Evolutionary conservation across 1,140 invertebrate genomes (phyloP).

Genomic region (Chelonus insularis): DNA sequence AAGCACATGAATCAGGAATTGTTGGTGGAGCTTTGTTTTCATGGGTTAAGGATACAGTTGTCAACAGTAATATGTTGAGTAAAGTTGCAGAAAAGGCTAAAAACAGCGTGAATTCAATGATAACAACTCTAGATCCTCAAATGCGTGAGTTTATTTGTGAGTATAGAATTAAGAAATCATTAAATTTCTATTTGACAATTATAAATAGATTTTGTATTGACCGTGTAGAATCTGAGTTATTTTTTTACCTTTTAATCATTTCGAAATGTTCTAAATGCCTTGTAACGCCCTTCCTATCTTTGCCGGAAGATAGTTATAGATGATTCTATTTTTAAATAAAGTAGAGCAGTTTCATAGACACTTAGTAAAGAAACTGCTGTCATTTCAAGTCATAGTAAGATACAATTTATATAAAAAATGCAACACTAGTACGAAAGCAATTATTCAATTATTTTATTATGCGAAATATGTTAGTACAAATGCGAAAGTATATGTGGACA

Average conservation of each 20-base stretch:
- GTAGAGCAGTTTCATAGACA: conserved; percentile 24
- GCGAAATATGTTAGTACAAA: conserved; percentile 22
- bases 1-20: conserved; percentile 35
- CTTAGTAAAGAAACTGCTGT: neutral
- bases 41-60: conserved; percentile 61
- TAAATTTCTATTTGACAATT: too few species aligned
- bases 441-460: too few species aligned
- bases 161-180: conserved; percentile 40
- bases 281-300: neutral
- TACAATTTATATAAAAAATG: neutral
- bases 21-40: conserved; percentile 52
- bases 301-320: neutral
- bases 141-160: conserved; percentile 87
- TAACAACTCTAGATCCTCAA: conserved; percentile 86
- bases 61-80: conserved; percentile 57
- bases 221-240: too few species aligned
- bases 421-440: too few species aligned
- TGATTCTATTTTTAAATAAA: conserved; percentile 26
- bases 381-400: neutral
- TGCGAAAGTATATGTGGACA: conserved; percentile 12
- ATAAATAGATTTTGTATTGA: too few species aligned
- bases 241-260: neutral
- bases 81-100: conserved; percentile 81
- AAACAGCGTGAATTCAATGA: conserved; percentile 81
- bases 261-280: neutral